Conservation (phyloP, 2,888 invertebrate species). For the Meteorus cinctellus region DNA sequence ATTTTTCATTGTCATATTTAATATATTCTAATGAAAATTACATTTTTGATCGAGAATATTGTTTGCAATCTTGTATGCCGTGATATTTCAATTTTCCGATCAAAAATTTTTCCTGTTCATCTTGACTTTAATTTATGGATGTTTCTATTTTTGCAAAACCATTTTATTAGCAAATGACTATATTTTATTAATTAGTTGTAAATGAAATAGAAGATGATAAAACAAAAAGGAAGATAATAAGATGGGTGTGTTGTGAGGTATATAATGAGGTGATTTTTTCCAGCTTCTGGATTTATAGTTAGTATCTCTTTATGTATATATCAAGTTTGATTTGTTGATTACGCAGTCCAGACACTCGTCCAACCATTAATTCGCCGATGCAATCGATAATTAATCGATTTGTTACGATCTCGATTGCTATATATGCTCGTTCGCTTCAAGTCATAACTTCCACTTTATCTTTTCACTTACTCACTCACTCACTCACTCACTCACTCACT, state of each 20-base stretch:
- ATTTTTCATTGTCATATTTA: no score
- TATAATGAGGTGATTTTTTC: slow-evolving; percentile 13
- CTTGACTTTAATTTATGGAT: background rate
- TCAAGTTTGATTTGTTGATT: slow-evolving; percentile 8
- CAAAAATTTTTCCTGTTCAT: no score
- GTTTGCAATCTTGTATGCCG: no score
- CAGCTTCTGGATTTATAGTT: background rate
- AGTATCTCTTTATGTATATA: background rate
- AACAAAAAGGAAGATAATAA: slow-evolving; percentile 6
- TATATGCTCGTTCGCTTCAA: slow-evolving; percentile 6
- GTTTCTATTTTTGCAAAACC: background rate
- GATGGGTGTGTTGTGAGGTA: background rate
- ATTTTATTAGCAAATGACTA: background rate
- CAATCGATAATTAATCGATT: slow-evolving; percentile 48
- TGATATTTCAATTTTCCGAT: no score
- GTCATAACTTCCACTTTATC: slow-evolving; percentile 14
- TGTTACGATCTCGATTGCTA: slow-evolving; percentile 47
- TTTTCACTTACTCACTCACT: slow-evolving; percentile 2
- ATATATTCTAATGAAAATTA: no score
- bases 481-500: background rate
- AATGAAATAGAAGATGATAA: background rate
- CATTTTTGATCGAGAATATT: no score
- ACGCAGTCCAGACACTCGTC: slow-evolving; percentile 13
- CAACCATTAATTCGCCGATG: slow-evolving; percentile 30
- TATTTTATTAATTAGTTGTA: background rate